Conservation (phyloP, 2,113 vertebrate genomes). For the Rhizomys pruinosus region DNA sequence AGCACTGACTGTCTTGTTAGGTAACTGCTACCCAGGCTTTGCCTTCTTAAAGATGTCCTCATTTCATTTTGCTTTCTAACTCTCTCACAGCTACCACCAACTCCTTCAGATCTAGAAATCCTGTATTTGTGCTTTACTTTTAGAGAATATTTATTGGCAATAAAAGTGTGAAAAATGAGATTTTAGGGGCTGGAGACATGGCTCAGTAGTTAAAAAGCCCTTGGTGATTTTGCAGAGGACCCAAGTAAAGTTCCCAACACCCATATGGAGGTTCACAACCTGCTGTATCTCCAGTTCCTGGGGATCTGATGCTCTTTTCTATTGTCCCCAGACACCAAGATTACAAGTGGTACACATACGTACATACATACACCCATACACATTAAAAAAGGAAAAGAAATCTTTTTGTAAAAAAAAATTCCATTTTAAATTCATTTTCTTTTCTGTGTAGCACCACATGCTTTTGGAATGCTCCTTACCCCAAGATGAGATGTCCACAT, state of each 20-base stretch:
- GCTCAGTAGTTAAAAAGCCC: background rate
- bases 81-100: background rate
- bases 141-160: constrained; percentile 24
- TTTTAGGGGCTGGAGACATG: background rate
- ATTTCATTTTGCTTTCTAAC: background rate
- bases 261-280: background rate
- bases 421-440: background rate
- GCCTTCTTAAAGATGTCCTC: background rate
- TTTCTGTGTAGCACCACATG: background rate
- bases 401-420: background rate
- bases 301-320: too few relatives aligned
- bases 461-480: background rate
- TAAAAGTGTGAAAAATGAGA: background rate
- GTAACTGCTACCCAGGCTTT: background rate
- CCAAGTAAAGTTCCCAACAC: background rate
- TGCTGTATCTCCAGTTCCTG: background rate
- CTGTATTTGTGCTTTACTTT: background rate
- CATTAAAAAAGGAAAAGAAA: background rate
- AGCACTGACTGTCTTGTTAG: background rate
- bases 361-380: background rate
- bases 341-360: too few relatives aligned
- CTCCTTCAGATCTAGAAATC: background rate
- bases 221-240: background rate
- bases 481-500: background rate
- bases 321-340: background rate